phyloP scores from a whole-genome alignment of 2,113 vertebrate genomes.

The Lontra canadensis region DNA sequence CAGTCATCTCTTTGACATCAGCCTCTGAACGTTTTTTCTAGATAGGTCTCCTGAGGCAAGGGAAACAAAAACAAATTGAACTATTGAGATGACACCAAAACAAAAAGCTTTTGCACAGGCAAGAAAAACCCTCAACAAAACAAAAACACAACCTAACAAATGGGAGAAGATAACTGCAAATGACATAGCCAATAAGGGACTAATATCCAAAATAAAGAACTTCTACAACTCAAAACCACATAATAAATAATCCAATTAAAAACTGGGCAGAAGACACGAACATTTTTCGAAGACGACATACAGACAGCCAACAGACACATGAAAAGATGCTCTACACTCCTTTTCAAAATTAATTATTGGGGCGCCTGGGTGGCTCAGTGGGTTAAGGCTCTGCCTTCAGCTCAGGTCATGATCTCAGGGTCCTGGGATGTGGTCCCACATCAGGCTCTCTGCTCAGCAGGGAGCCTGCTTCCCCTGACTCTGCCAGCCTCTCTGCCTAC shows the following conservation, averaged over 20 bases:
- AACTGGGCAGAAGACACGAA: background rate
- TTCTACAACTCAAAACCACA: background rate
- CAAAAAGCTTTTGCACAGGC: background rate
- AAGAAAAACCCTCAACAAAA: background rate
- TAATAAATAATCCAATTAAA: background rate
- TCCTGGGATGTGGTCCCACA: too few relatives aligned
- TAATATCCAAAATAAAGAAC: background rate
- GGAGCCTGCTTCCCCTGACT: too few relatives aligned
- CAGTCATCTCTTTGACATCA: background rate
- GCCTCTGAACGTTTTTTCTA: background rate
- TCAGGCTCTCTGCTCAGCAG: too few relatives aligned
- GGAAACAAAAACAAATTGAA: background rate
- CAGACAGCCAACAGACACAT: background rate
- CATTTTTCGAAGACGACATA: background rate
- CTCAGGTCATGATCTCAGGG: too few relatives aligned
- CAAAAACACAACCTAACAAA: background rate
- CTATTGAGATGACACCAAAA: background rate
- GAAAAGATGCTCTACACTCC: background rate
- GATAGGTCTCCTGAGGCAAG: background rate
- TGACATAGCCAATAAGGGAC: background rate
- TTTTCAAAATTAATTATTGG: constrained; percentile 3
- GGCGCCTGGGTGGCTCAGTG: too few relatives aligned
- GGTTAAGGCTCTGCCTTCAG: too few relatives aligned
- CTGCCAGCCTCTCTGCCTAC: too few relatives aligned
- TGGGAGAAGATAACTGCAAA: background rate